Evolutionary conservation across 2,888 invertebrate genomes (phyloP), one percentile per base, ranked within the genome.

Genomic region (Zaprionus lineosus): DNA sequence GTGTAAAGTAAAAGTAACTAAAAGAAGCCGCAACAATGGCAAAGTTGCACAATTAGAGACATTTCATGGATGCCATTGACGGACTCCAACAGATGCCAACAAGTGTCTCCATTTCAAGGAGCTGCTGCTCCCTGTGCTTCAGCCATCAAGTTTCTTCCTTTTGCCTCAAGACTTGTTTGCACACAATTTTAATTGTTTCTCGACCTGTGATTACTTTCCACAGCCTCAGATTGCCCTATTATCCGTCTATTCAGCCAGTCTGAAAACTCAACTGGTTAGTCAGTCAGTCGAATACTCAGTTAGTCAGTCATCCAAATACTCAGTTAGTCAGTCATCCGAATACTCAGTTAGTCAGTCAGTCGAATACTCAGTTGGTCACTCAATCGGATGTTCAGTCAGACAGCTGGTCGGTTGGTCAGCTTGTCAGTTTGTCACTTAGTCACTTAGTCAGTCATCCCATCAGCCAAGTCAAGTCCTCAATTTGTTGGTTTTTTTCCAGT

Each of bases 31-130:
- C 61, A 44, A 75, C 77, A 74, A 74, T 74, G 55, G 69, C 74
- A 55, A 66, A 51, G 73, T 74, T 74, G 68, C 64, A 76, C 84
- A 79, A 81, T 79, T 79, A 83, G 69, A 72, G 61, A 74, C 72
- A 84, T 79, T 76, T 72, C 58, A 31, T 47, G 67, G 43, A 83
- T 79, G 60, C 71, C 76, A 69, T 52, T 72, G 15, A 36, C 41
- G 21, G 66, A 82, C 82, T 71, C 82, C 82, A 82, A 56, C 70
- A 70, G 59, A 40, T 55, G 58, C 29, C 73, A 82, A 56, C 70
- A 70, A 61, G 43, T 55, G 58, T 31, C 73, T 48, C 57, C 50
- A 63, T 59, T 68, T 47, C 52, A 55, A 48, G 44, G 8, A 24
- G 24, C 24, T 24, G 2, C 8, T 8, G n/a, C n/a, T n/a, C 24